Percentiles rank a stretch among this genome's conserved stretches.
These are phyloP conservation scores for Trogon melanurus DNA, from an alignment of 2,113 vertebrate genomes.

Conservation along the genomic window DNA sequence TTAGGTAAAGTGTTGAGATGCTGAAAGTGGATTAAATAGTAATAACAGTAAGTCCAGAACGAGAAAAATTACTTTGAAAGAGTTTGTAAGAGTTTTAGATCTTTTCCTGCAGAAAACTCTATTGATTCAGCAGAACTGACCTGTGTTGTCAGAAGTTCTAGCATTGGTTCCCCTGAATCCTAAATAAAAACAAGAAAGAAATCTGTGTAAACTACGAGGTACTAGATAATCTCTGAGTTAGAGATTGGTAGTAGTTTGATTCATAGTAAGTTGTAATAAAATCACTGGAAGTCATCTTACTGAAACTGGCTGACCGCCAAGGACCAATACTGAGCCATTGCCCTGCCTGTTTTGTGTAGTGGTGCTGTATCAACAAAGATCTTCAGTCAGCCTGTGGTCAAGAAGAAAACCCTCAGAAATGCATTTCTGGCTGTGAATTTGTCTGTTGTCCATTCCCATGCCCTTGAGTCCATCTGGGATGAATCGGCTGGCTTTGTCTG, in stretches of 20 bases:
- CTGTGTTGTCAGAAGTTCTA: accelerated
- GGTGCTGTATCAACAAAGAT: background rate
- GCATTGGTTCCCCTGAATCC: background rate
- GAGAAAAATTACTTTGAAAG: background rate
- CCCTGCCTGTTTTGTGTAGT: background rate
- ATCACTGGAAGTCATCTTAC: background rate
- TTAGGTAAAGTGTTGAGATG: background rate
- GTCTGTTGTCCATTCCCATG: background rate
- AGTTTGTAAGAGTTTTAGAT: background rate
- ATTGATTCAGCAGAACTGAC: background rate
- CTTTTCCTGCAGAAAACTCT: background rate
- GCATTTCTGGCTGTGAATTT: background rate
- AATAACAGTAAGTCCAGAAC: background rate
- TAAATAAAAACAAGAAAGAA: background rate
- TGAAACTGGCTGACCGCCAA: background rate
- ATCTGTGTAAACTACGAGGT: background rate
- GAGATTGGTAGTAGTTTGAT: background rate
- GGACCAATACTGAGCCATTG: background rate
- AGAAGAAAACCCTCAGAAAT: background rate
- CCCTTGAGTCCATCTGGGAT: background rate
- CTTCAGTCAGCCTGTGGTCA: background rate
- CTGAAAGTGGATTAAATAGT: background rate
- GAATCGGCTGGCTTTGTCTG: background rate
- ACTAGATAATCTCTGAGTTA: background rate
- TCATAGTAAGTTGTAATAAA: background rate